A percentile compares a stretch with the other conserved stretches of the same genome.
Evolutionary conservation across 2,888 invertebrate species (phyloP).

Genomic region (Ichneumoninae sp.): DNA sequence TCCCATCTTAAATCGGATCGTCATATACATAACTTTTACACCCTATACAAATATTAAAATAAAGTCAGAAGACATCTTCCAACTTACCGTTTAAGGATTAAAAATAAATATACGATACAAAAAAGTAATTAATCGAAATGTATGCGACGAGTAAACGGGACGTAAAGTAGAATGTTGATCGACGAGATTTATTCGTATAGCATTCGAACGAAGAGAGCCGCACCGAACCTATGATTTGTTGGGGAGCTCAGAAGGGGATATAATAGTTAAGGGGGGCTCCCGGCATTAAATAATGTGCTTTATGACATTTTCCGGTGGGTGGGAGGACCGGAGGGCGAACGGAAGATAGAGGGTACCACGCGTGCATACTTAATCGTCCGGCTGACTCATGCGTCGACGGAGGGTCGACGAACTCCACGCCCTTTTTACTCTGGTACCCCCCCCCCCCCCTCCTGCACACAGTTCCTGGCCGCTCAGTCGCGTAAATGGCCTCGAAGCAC

Average conservation of each 20-base stretch:
- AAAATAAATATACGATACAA: neutral
- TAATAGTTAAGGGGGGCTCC: constrained; percentile 15
- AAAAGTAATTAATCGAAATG: neutral
- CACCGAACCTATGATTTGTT: constrained; percentile 20
- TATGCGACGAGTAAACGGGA: neutral
- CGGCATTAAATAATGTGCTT: constrained; percentile 73
- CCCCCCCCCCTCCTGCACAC: neutral
- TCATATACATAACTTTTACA: neutral
- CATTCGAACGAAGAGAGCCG: constrained; percentile 29
- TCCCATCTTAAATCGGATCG: neutral
- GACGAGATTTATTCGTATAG: constrained; percentile 35
- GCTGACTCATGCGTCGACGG: constrained; percentile 73
- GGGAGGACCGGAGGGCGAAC: constrained; percentile 64
- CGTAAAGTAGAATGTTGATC: constrained; percentile 4
- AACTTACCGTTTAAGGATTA: neutral
- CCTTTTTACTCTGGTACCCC: constrained; percentile 58
- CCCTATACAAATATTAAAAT: neutral
- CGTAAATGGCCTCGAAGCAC: constrained; percentile 50
- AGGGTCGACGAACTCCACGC: constrained; percentile 75
- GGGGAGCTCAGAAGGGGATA: constrained; percentile 6
- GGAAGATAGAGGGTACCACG: constrained; percentile 72
- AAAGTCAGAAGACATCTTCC: neutral
- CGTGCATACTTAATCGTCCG: constrained; percentile 74
- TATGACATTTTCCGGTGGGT: constrained; percentile 79
- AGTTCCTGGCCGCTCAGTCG: constrained; percentile 34